Evolutionary conservation across 2,888 invertebrate genomes (phyloP).

Genomic region (Ethmia dodecea): DNA sequence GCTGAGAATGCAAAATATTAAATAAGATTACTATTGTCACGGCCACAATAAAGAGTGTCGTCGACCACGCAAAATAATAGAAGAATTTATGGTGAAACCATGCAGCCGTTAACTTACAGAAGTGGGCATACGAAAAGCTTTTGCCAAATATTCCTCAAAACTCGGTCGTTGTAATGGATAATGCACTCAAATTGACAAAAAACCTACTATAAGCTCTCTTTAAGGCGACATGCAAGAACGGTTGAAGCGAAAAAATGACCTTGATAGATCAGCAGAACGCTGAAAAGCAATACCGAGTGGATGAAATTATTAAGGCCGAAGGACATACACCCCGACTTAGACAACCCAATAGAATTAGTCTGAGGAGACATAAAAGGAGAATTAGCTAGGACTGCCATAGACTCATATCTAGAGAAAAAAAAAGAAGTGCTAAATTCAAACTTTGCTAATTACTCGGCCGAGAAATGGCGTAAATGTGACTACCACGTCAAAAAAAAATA

Average conservation of each 20-base stretch:
- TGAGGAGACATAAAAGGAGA: constrained; percentile 15
- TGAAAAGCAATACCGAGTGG: constrained; percentile 3
- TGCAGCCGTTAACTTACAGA: constrained; percentile 14
- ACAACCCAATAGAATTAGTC: constrained; percentile 18
- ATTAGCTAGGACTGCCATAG: constrained; percentile 12
- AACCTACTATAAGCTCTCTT: constrained; percentile 13
- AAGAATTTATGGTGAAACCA: no score
- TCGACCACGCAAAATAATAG: no score
- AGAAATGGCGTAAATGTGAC: constrained; percentile 4
- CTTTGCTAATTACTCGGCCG: background rate
- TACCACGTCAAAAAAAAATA: background rate
- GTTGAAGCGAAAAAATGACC: constrained; percentile 1
- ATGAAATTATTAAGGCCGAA: constrained; percentile 8
- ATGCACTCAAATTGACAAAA: constrained; percentile 11
- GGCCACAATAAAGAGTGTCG: no score
- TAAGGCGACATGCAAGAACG: constrained; percentile 17
- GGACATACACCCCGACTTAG: constrained; percentile 15
- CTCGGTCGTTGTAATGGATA: constrained; percentile 8
- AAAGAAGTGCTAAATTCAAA: background rate
- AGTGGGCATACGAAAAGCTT: constrained; percentile 13
- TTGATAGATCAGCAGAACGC: background rate
- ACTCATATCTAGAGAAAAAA: constrained; percentile 10
- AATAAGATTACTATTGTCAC: no score
- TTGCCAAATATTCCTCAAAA: constrained; percentile 17
- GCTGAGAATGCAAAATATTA: no score